phyloP scores from a whole-genome alignment of 2,797 vertebrate species.

The Avahi laniger region DNA sequence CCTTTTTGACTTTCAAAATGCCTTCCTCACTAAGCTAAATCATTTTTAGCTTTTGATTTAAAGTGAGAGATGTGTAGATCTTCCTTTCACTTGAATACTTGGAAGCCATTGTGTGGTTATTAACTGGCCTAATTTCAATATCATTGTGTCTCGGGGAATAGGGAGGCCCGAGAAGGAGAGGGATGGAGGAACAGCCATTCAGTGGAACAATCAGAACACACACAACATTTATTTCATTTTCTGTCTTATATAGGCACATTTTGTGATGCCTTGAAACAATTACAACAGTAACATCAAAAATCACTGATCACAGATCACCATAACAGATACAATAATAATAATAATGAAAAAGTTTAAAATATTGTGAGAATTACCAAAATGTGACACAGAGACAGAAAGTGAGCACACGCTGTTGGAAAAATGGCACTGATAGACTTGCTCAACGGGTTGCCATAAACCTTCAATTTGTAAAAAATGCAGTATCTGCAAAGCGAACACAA shows the following conservation, averaged over 20 bases:
- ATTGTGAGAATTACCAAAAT: background rate
- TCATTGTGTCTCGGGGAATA: background rate
- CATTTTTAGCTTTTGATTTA: background rate
- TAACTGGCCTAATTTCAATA: background rate
- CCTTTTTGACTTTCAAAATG: background rate
- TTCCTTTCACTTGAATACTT: background rate
- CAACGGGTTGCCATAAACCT: background rate
- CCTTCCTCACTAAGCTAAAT: background rate
- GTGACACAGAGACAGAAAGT: background rate
- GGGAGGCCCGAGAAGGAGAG: background rate
- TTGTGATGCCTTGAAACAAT: background rate
- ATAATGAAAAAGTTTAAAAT: background rate
- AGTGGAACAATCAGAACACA: background rate
- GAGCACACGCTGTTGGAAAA: background rate
- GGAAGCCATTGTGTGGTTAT: background rate
- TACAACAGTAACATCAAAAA: background rate
- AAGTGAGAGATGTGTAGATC: background rate
- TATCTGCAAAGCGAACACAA: background rate
- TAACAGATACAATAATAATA: background rate
- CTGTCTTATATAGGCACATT: background rate
- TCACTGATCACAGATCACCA: background rate
- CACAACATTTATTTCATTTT: background rate
- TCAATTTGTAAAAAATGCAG: background rate
- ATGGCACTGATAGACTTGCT: background rate
- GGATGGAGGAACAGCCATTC: background rate